Conservation (phyloP, 1,140 invertebrate species). For the Tetramorium alpestre region DNA sequence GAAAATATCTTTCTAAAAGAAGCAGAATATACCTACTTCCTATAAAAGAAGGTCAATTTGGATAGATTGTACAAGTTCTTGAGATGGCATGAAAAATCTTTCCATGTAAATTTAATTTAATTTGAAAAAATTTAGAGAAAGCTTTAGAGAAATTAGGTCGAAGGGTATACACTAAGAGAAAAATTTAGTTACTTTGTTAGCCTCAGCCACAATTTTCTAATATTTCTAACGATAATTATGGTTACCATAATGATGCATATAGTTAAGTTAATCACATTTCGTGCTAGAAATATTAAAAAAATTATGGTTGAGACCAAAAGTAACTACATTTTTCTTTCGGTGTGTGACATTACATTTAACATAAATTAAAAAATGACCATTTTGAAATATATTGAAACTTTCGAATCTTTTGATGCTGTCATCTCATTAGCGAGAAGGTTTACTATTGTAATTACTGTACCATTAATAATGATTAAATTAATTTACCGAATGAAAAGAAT, state of each 20-base stretch:
- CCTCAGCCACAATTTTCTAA: too few species aligned
- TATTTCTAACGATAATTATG: too few species aligned
- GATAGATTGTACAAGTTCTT: neutral
- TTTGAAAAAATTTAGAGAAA: too few species aligned
- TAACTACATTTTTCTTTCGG: too few species aligned
- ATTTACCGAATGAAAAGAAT: neutral
- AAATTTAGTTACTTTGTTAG: too few species aligned
- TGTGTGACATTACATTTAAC: neutral
- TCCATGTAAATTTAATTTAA: too few species aligned
- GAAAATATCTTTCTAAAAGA: constrained; percentile 16
- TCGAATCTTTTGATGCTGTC: neutral
- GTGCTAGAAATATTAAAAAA: too few species aligned
- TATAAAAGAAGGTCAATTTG: neutral
- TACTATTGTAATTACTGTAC: neutral
- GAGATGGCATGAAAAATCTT: neutral
- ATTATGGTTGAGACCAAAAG: too few species aligned
- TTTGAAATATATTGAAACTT: neutral
- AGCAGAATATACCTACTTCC: neutral
- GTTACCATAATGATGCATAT: too few species aligned
- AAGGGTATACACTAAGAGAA: too few species aligned
- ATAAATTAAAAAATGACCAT: neutral
- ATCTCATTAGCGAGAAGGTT: neutral
- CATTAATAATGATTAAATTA: neutral
- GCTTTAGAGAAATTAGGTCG: too few species aligned
- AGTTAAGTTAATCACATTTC: too few species aligned